These are phyloP conservation scores for Cephalophus harveyi DNA, from an alignment of 2,113 vertebrate species.

Conservation along the genomic window DNA sequence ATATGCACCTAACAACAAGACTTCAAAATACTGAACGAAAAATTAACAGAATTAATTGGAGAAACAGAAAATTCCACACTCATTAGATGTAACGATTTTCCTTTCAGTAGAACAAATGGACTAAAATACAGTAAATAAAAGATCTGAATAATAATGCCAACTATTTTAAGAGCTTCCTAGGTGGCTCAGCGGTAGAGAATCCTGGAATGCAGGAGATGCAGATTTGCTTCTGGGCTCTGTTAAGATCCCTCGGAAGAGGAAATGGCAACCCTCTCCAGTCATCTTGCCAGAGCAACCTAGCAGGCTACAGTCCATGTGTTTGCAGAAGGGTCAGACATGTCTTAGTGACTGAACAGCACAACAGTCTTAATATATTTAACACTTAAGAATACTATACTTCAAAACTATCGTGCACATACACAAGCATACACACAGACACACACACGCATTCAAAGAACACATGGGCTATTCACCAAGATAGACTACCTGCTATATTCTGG, in stretches of 20 bases:
- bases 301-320: background rate
- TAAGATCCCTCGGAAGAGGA: background rate
- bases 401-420: background rate
- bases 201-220: background rate
- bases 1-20: background rate
- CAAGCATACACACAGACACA: background rate
- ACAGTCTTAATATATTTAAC: background rate
- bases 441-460: background rate
- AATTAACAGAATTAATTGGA: background rate
- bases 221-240: background rate
- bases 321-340: background rate
- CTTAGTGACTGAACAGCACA: background rate
- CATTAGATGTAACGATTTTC: background rate
- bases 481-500: background rate
- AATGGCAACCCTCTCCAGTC: background rate
- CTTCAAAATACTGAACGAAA: background rate
- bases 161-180: background rate
- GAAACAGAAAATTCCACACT: background rate
- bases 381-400: background rate
- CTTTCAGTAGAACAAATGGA: background rate
- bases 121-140: background rate
- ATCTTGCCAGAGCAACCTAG: background rate
- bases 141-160: background rate
- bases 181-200: background rate
- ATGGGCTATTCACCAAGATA: background rate